These are phyloP conservation scores for Dipodomys ordii DNA, from an alignment of 2,113 vertebrate genomes.

Conservation along the genomic window DNA sequence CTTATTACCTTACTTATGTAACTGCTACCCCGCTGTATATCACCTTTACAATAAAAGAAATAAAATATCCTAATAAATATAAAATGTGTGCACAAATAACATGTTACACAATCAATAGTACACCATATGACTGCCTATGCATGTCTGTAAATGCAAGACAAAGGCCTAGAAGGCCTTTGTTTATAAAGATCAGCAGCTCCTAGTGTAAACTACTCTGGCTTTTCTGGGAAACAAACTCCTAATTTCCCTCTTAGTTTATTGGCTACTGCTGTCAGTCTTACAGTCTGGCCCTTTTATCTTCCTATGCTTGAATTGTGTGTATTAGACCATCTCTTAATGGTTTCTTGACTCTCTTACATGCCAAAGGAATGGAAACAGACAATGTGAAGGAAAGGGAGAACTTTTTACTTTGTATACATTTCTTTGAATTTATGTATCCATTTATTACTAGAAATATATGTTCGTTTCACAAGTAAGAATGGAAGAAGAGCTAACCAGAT, in stretches of 20 bases:
- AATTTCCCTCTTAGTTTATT: neutral
- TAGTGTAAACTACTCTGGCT: neutral
- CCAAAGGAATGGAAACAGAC: neutral
- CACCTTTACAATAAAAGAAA: no score
- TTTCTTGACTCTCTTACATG: neutral
- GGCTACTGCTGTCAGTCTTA: neutral
- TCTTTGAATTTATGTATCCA: neutral
- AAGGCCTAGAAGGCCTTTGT: neutral
- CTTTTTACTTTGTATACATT: neutral
- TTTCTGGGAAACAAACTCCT: neutral
- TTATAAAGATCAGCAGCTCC: neutral
- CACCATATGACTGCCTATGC: neutral
- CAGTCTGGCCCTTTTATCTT: neutral
- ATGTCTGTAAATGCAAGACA: neutral
- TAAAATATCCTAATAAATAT: conserved; percentile 12
- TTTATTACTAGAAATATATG: neutral
- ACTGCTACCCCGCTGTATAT: no score
- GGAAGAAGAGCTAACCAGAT: neutral
- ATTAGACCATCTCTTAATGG: neutral
- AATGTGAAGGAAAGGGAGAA: neutral
- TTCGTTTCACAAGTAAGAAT: neutral
- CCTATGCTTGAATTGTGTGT: neutral
- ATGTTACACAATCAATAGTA: neutral
- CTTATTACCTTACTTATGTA: no score
- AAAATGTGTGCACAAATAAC: neutral